Conservation (phyloP, 1,140 invertebrate species). For the Lysiphlebus fabarum region DNA sequence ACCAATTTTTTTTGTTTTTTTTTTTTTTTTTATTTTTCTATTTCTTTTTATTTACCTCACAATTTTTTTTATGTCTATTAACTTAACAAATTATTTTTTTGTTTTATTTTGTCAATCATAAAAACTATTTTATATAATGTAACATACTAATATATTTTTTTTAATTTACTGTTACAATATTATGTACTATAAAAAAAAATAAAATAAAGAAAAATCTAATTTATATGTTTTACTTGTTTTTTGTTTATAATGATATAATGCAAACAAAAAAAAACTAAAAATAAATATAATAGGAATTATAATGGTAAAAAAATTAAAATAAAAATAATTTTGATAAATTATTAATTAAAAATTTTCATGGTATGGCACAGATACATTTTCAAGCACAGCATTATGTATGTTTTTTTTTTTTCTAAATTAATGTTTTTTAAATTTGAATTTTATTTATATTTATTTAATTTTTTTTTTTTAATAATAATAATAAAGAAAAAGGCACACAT, state of each 20-base stretch:
- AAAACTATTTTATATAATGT: no score
- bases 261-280: background rate
- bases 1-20: slow-evolving; percentile 44
- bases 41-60: slow-evolving; percentile 6
- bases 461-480: slow-evolving; percentile 3
- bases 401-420: slow-evolving; percentile 4
- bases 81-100: no score
- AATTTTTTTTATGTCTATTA: no score
- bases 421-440: background rate
- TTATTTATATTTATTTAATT: background rate
- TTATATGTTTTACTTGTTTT: background rate
- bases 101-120: no score
- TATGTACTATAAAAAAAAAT: slow-evolving; percentile 4
- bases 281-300: background rate
- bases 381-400: slow-evolving; percentile 35
- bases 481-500: slow-evolving; percentile 37
- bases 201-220: background rate
- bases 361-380: slow-evolving; percentile 51
- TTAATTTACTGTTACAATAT: slow-evolving; percentile 27
- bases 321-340: slow-evolving; percentile 29
- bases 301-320: no score
- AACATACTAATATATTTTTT: slow-evolving; percentile 14
- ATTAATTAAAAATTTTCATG: slow-evolving; percentile 31
- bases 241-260: background rate
- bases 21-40: slow-evolving; percentile 8